Base-by-base conservation (phyloP, 1,140 invertebrate species). In the Cyphomyrmex costatus region DNA sequence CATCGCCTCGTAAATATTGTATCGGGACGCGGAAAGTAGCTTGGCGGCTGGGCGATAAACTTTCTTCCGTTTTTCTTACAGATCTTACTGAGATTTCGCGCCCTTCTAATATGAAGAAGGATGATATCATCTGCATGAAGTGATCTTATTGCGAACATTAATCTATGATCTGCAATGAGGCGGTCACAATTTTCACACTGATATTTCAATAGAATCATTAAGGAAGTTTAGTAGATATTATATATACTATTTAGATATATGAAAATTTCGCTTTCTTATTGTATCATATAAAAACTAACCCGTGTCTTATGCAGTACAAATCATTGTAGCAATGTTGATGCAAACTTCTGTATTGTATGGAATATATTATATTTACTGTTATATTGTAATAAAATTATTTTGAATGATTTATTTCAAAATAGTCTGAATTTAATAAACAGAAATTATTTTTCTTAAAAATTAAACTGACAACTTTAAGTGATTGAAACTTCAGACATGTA, bases 1-100 rank as follows among this genome's bases (percentile, higher is more conserved):
- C 93, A 95, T 95, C 93, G 92, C 92, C 93, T 95, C 94, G 94
- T 95, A 95, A 95, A 95, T 95, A 94, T 94, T 93, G 90, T 94
- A 95, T 94, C 91, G 92, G 86, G 90, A n/a, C n/a, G 87, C 91
- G 88, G 90, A 92, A 93, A 93, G 93, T 92, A 91, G 92, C 92
- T 90, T 19, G 86, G 85, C 46, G 82, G 84, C 90, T 76, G 46
- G 70, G 87, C 91, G 92, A 94, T 94, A 94, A 94, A 92, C 86
- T 86, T 89, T 87, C 84, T 82, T 84, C 71, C 63, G 65, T 68
- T 68, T 49, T 74, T 42, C 60, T 27, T 65, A 70, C 70, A 86
- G 85, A 88, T 88, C 78, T 61, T 24, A 46, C 71, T 63, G 63
- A 86, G 84, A 88, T 88, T 88, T 78, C 86, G 49, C 71, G 56